A percentile compares a stretch with the other conserved stretches of the same genome.
Conservation (phyloP, 2,888 invertebrate species). For the Lasioglossum figueresi region DNA sequence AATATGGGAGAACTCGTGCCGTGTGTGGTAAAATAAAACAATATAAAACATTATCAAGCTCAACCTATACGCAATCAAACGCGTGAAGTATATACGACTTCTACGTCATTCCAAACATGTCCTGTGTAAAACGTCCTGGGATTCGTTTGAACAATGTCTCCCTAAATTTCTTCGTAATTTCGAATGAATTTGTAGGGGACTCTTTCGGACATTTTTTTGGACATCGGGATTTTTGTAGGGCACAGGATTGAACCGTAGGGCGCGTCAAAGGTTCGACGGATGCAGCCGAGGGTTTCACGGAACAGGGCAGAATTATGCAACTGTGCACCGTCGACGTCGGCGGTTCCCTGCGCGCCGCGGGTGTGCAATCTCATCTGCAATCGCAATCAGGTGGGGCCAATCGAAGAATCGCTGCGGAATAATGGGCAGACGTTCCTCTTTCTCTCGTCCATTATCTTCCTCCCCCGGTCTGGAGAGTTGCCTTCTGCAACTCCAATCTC, state of each 20-base stretch:
- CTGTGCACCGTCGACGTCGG: conserved; percentile 45
- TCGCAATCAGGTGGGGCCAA: conserved; percentile 70
- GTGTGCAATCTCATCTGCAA: conserved; percentile 71
- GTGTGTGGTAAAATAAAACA: too few relatives aligned
- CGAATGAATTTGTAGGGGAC: background rate
- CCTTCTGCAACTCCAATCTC: conserved; percentile 64
- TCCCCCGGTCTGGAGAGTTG: conserved; percentile 48
- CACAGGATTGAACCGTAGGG: background rate
- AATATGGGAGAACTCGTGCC: too few relatives aligned
- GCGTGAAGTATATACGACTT: too few relatives aligned
- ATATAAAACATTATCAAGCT: too few relatives aligned
- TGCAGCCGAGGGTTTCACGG: background rate
- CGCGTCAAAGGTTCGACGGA: background rate
- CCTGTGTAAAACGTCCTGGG: background rate
- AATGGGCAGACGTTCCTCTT: conserved; percentile 66
- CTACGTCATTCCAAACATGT: too few relatives aligned
- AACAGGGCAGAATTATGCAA: conserved; percentile 63
- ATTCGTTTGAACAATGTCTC: background rate
- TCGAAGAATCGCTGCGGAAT: conserved; percentile 69
- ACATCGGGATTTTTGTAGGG: background rate
- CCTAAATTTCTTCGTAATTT: too few relatives aligned
- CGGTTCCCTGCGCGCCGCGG: conserved; percentile 56
- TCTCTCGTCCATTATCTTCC: conserved; percentile 63
- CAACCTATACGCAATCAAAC: too few relatives aligned
- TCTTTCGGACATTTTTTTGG: background rate